Evolutionary conservation across 1,140 invertebrate genomes (phyloP).

Genomic region (Pseudomyrmex concolor): DNA sequence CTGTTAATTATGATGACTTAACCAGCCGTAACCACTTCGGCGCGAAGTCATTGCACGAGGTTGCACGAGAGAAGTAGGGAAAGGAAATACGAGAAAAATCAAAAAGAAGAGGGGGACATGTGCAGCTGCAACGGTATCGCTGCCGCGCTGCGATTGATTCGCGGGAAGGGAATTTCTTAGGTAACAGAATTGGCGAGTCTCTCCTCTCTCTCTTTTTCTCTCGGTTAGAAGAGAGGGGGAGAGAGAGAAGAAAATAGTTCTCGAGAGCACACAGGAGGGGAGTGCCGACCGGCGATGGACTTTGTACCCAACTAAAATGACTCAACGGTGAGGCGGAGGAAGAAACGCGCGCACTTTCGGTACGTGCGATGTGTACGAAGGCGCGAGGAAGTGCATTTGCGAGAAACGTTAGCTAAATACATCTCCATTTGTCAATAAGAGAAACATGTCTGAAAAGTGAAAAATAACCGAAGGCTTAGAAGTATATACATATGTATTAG

Average conservation of each 20-base stretch:
- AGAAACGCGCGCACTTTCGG: not conserved
- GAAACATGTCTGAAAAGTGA: no score
- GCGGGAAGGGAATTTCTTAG: constrained; percentile 18
- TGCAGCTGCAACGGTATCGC: constrained; percentile 4
- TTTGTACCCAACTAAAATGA: constrained; percentile 54
- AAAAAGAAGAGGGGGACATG: not conserved
- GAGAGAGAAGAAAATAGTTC: not conserved
- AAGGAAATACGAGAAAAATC: not conserved
- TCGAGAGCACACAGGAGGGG: not conserved
- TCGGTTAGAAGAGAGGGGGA: not conserved
- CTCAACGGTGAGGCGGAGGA: constrained; percentile 27
- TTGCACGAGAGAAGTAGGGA: not conserved
- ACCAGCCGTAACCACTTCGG: constrained; percentile 34
- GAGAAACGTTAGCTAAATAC: not conserved
- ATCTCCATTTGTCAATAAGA: constrained; percentile 2
- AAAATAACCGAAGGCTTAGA: no score
- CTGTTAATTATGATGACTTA: constrained; percentile 51
- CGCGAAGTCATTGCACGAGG: constrained; percentile 25
- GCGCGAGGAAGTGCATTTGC: constrained; percentile 12
- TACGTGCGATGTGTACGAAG: constrained; percentile 26
- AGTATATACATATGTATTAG: no score
- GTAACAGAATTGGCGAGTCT: constrained; percentile 25
- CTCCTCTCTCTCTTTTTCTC: no score
- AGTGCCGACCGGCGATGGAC: constrained; percentile 18
- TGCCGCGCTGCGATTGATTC: not conserved